Evolutionary conservation across 2,888 invertebrate species (phyloP).

Genomic region (Drosophila macrospina): DNA sequence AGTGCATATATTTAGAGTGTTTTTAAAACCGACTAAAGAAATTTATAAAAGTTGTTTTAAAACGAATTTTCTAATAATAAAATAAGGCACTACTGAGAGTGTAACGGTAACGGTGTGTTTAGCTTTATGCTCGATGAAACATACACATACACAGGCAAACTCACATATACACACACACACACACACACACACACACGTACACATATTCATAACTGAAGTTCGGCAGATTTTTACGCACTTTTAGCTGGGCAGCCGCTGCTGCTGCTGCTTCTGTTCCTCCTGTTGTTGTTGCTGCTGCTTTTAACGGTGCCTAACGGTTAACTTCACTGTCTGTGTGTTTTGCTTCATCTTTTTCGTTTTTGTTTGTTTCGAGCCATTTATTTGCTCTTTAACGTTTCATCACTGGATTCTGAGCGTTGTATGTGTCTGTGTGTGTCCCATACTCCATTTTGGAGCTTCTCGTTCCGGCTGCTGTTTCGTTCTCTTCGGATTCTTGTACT

Average conservation of each 20-base stretch:
- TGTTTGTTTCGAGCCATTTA: slow-evolving; percentile 73
- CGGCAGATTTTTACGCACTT: slow-evolving; percentile 44
- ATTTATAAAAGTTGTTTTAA: slow-evolving; percentile 23
- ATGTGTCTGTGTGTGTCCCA: slow-evolving; percentile 3
- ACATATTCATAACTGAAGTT: slow-evolving; percentile 29
- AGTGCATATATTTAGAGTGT: slow-evolving; percentile 33
- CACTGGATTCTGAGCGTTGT: slow-evolving; percentile 31
- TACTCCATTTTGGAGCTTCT: slow-evolving; percentile 52
- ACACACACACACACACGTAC: not conserved
- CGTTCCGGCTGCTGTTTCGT: slow-evolving; percentile 67
- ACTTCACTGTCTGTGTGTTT: slow-evolving; percentile 38
- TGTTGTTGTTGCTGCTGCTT: slow-evolving; percentile 16
- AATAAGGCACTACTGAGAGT: slow-evolving; percentile 6
- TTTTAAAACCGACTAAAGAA: slow-evolving; percentile 15
- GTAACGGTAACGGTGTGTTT: slow-evolving; percentile 23
- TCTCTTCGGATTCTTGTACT: slow-evolving; percentile 41
- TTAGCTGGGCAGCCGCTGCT: slow-evolving; percentile 12
- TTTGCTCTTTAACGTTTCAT: slow-evolving; percentile 75
- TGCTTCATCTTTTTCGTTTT: slow-evolving; percentile 60
- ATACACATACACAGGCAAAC: slow-evolving; percentile 13
- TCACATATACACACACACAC: not conserved
- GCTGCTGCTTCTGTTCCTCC: slow-evolving; percentile 1
- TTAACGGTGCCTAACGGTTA: slow-evolving; percentile 33
- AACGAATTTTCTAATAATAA: slow-evolving; percentile 38
- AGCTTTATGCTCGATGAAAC: slow-evolving; percentile 21